phyloP scores from a whole-genome alignment of 1,140 invertebrate genomes.

The Brachionus paranguensis region DNA sequence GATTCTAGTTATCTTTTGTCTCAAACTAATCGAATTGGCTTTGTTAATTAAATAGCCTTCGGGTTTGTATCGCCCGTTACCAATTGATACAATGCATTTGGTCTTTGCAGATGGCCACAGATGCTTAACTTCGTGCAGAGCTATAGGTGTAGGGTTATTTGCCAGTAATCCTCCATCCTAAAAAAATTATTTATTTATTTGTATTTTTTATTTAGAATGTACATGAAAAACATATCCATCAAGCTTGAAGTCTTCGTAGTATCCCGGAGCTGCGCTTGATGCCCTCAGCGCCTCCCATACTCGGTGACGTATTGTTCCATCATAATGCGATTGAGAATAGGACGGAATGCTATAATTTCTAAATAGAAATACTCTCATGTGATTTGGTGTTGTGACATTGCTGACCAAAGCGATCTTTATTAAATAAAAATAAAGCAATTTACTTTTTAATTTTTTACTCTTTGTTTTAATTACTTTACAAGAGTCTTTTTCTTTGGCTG shows the following conservation, averaged over 20 bases:
- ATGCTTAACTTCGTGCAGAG: constrained; percentile 69
- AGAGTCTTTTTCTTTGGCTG: constrained; percentile 56
- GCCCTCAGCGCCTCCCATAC: constrained; percentile 83
- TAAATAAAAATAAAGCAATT: not conserved
- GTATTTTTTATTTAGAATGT: too few relatives aligned
- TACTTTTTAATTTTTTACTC: not conserved
- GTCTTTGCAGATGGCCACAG: constrained; percentile 73
- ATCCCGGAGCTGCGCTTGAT: constrained; percentile 83
- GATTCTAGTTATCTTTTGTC: constrained; percentile 20
- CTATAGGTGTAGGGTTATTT: constrained; percentile 84
- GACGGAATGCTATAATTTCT: constrained; percentile 77
- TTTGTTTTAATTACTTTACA: constrained; percentile 59
- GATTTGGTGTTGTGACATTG: constrained; percentile 33
- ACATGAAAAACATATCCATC: constrained; percentile 65
- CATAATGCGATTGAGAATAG: constrained; percentile 69
- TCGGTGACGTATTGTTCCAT: constrained; percentile 66
- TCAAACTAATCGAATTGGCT: constrained; percentile 10
- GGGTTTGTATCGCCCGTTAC: constrained; percentile 64
- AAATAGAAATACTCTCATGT: constrained; percentile 65
- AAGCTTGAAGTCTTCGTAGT: constrained; percentile 77
- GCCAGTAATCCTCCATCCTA: constrained; percentile 76
- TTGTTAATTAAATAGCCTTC: not conserved
- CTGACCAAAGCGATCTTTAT: constrained; percentile 39
- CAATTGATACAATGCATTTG: constrained; percentile 79
- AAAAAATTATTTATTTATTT: not conserved